These are phyloP conservation scores for Salarias fasciatus DNA, from an alignment of 2,797 vertebrate species.

Conservation along the genomic window DNA sequence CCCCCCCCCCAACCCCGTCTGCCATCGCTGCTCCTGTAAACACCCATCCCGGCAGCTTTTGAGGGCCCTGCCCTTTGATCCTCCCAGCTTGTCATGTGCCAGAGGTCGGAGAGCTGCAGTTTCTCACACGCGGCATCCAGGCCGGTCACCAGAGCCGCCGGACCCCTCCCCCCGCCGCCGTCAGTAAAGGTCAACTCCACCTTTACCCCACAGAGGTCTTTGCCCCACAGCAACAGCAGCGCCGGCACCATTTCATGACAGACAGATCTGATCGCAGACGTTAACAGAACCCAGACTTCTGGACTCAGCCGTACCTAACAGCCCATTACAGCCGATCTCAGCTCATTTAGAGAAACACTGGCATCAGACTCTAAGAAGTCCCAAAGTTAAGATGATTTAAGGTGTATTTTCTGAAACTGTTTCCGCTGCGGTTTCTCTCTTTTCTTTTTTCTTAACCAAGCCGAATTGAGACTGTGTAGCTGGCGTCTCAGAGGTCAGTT, in stretches of 20 bases:
- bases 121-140: slow-evolving; percentile 67
- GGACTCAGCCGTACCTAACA: too few relatives aligned
- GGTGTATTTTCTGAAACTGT: not conserved
- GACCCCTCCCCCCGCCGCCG: slow-evolving; percentile 33
- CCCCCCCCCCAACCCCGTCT: not conserved
- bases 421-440: too few relatives aligned
- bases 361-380: not conserved
- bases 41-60: slow-evolving; percentile 42
- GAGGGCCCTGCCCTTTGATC: slow-evolving; percentile 68
- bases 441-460: not conserved
- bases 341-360: not conserved
- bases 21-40: slow-evolving; percentile 46
- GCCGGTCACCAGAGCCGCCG: slow-evolving; percentile 56
- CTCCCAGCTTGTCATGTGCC: slow-evolving; percentile 68
- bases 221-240: slow-evolving; percentile 34
- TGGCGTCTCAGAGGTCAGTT: not conserved
- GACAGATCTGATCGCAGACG: slow-evolving; percentile 5
- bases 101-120: slow-evolving; percentile 76
- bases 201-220: slow-evolving; percentile 46
- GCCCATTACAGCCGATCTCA: not conserved
- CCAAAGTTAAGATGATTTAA: not conserved
- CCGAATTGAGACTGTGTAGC: not conserved
- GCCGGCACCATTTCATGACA: slow-evolving; percentile 17
- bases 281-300: slow-evolving; percentile 14
- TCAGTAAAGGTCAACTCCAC: slow-evolving; percentile 75